Evolutionary conservation across 2,113 vertebrate species (phyloP).

Genomic region (Phaethornis superciliosus): DNA sequence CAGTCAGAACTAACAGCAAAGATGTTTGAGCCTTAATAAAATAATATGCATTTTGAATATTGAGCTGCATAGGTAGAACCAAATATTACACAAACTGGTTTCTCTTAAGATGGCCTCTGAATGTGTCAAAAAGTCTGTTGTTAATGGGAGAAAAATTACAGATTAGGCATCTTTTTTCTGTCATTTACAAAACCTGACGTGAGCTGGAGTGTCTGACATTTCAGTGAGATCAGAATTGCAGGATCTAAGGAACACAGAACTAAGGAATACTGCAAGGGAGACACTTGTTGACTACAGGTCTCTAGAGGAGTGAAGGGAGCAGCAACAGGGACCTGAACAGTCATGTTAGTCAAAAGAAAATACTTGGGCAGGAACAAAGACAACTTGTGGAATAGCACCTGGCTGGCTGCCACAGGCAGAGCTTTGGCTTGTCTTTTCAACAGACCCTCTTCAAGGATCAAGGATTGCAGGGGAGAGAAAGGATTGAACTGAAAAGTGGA

Average conservation of each 20-base stretch:
- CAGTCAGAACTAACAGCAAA: background rate
- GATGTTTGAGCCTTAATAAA: background rate
- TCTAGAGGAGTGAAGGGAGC: background rate
- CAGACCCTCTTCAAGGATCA: background rate
- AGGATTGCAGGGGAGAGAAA: rapidly evolving
- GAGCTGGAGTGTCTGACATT: background rate
- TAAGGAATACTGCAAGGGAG: background rate
- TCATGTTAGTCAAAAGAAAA: background rate
- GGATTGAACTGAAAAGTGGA: background rate
- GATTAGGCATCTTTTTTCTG: background rate
- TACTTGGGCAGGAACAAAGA: background rate
- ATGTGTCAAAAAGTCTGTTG: background rate
- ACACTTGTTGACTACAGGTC: background rate
- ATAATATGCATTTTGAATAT: background rate
- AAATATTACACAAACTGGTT: background rate
- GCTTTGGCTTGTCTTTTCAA: background rate
- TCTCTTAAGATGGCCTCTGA: background rate
- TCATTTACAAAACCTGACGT: background rate
- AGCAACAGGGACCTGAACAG: background rate
- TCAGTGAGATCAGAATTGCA: background rate
- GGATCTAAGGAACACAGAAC: background rate
- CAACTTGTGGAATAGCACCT: background rate
- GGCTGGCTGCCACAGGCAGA: background rate
- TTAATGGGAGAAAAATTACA: background rate
- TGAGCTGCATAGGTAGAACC: background rate